phyloP scores from a whole-genome alignment of 92 coral and sea anemone species.

The Ricordea florida region DNA sequence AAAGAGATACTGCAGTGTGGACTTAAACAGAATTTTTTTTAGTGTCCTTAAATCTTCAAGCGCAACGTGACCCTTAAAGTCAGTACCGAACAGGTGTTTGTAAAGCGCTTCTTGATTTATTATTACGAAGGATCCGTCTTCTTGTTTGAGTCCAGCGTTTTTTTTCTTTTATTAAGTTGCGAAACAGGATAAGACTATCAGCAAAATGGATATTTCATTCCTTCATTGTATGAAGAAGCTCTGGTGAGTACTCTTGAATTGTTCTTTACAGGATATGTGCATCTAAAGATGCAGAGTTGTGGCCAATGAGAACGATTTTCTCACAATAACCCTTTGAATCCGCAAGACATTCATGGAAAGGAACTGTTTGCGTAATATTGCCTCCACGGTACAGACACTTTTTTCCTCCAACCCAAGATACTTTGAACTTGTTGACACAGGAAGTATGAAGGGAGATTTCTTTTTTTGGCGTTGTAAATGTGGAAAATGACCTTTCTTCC shows the following conservation, averaged over 20 bases:
- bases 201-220: constrained; percentile 20
- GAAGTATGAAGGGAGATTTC: too few relatives aligned
- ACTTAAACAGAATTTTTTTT: constrained; percentile 8
- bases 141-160: constrained; percentile 9
- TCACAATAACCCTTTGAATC: neutral
- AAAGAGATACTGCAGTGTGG: neutral
- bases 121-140: neutral
- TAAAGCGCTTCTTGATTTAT: constrained; percentile 15
- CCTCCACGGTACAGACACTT: too few relatives aligned
- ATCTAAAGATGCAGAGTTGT: constrained; percentile 26
- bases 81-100: constrained; percentile 1
- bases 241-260: neutral
- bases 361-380: too few relatives aligned
- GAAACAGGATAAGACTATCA: constrained; percentile 30
- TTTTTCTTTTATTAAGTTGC: constrained; percentile 19
- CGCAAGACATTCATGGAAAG: too few relatives aligned
- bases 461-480: too few relatives aligned
- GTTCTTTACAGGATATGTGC: constrained; percentile 22
- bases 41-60: constrained; percentile 15
- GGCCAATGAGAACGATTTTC: constrained; percentile 30
- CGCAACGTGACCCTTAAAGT: constrained; percentile 16
- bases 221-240: constrained; percentile 14
- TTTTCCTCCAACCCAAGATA: too few relatives aligned
- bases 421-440: too few relatives aligned
- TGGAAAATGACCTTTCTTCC: too few relatives aligned